Evolutionary conservation across 53 echinoderm and acorn worm species (phyloP).

Genomic region (Henricia sp.): DNA sequence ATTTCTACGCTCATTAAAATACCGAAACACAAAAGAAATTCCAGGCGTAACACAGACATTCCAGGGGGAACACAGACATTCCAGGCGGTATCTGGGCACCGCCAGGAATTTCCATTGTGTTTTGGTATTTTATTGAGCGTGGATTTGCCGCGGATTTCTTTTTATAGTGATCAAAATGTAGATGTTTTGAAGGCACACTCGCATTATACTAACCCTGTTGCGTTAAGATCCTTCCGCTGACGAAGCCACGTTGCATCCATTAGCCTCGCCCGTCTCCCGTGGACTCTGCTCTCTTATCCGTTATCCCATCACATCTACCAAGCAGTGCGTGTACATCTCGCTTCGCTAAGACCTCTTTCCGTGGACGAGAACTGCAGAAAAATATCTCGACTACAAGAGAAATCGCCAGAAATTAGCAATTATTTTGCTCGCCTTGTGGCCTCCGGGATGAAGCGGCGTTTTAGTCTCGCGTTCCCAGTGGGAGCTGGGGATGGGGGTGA

Average conservation of each 20-base stretch:
- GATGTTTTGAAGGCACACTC: not conserved
- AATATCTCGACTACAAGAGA: not conserved
- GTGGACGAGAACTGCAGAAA: not conserved
- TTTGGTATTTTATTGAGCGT: not conserved
- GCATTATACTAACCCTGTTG: slow-evolving; percentile 13
- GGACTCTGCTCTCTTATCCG: not conserved
- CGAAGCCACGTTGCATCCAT: slow-evolving; percentile 8
- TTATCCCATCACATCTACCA: slow-evolving; percentile 1
- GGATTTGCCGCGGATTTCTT: not conserved
- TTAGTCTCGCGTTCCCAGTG: too few relatives aligned
- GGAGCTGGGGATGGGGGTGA: too few relatives aligned
- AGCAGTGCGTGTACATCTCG: slow-evolving; percentile 14
- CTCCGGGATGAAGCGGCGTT: too few relatives aligned
- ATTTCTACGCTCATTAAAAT: too few relatives aligned
- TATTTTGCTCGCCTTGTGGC: not conserved
- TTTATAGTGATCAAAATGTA: not conserved
- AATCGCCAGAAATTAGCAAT: not conserved
- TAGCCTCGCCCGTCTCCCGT: not conserved
- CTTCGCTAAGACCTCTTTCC: not conserved
- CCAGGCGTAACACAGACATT: not conserved
- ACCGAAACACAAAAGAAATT: not conserved
- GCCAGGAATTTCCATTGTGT: not conserved
- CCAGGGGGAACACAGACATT: not conserved
- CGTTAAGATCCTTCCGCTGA: not conserved
- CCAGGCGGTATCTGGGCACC: not conserved